phyloP scores from a whole-genome alignment of 1,140 invertebrate genomes.

The Rhyacophila brunnea region DNA sequence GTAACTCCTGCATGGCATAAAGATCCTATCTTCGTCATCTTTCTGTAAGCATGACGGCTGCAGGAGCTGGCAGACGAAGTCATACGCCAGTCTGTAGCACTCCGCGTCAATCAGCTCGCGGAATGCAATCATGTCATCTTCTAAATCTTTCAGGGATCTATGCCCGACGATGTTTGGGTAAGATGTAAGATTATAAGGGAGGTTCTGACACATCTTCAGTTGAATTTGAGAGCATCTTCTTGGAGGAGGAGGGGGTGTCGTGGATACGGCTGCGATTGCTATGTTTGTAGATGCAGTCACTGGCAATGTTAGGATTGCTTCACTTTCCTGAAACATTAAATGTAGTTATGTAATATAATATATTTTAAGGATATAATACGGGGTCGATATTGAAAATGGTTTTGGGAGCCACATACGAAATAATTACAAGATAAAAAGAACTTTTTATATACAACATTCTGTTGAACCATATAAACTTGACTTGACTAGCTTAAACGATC shows the following conservation, averaged over 20 bases:
- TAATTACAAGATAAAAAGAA: too few relatives aligned
- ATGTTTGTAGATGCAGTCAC: conserved; percentile 52
- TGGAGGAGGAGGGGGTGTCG: conserved; percentile 53
- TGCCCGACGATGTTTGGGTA: conserved; percentile 80
- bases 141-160: conserved; percentile 63
- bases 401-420: too few relatives aligned
- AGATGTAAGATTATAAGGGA: conserved; percentile 77
- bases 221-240: conserved; percentile 67
- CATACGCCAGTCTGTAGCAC: conserved; percentile 79
- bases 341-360: too few relatives aligned
- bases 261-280: conserved; percentile 41
- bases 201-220: conserved; percentile 68
- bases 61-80: conserved; percentile 81
- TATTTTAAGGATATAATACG: too few relatives aligned
- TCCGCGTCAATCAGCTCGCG: conserved; percentile 84
- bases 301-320: conserved; percentile 55
- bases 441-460: too few relatives aligned
- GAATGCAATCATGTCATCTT: conserved; percentile 77
- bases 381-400: too few relatives aligned
- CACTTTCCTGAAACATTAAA: conserved; percentile 28
- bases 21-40: conserved; percentile 54
- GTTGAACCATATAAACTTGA: too few relatives aligned
- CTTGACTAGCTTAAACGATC: too few relatives aligned
- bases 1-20: conserved; percentile 78
- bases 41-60: conserved; percentile 71